Base-by-base conservation (phyloP, 2,797 vertebrate genomes). In the Heterohyrax brucei region DNA sequence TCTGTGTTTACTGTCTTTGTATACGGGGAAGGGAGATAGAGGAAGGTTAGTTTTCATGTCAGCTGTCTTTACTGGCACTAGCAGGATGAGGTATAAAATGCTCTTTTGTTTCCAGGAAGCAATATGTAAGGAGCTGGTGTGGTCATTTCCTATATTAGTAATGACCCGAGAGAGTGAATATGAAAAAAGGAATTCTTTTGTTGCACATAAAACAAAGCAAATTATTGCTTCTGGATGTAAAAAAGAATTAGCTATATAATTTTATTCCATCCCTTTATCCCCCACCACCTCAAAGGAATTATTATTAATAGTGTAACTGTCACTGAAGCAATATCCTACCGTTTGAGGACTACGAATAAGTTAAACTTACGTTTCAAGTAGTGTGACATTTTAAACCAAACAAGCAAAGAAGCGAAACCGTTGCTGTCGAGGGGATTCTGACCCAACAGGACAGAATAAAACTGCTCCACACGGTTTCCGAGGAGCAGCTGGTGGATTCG, bases 31-130 rank as follows among this genome's bases (percentile, higher is more conserved):
- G 70, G 56, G 56, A 33, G 33, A 78, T 64, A 46, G 84, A 44
- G 68, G 92, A 14, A 10, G 33, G 48, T 86, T 89, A 30, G 64
- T 89, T 92, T 95, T 88, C 7, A 39, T 76, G 92, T 68, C 59
- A 24, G 39, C 30, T 59, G 46, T 64, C n/a, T 56, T 94, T 68
- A 21, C 48, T 44, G 81, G 87, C 46, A 21, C 62, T 50, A 66
- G 88, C 89, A 82, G 70, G 50, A 76, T 93, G 80, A 76, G 72
- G 79, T 86, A 66, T 80, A 92, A 91, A 96, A 96, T 24, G 64
- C 64, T 59, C 96, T 95, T 96, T 97, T 97, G 96, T 97, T 96
- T 88, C 72, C 92, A 61, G 70, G 79, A 87, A 89, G 95, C 95
- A 18, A 62, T 88, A 86, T 26, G 70, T 68, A 18, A 92, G 96